Conservation (phyloP, 2,888 invertebrate genomes). For the Pycnomerus fuliginosus region DNA sequence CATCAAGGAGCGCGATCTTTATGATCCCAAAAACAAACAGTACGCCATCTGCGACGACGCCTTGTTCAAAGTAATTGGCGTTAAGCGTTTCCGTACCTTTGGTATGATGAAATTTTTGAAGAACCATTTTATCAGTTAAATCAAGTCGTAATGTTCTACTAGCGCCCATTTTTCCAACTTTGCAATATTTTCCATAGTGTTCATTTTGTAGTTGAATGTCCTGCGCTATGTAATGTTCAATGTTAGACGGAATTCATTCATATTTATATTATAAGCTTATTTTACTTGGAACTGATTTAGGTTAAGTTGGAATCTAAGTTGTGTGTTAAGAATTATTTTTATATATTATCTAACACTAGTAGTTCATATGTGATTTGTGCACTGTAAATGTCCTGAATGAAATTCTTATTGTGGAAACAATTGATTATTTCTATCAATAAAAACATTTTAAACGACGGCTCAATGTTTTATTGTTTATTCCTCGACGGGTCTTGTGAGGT, state of each 20-base stretch:
- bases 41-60: slow-evolving; percentile 93
- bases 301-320: slow-evolving; percentile 13
- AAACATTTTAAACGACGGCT: too few relatives aligned
- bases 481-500: slow-evolving; percentile 46
- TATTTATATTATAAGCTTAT: slow-evolving; percentile 25
- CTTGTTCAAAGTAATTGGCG: slow-evolving; percentile 84
- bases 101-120: slow-evolving; percentile 98
- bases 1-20: slow-evolving; percentile 84
- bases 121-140: slow-evolving; percentile 76
- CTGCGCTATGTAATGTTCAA: not conserved
- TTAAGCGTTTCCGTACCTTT: slow-evolving; percentile 90
- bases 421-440: too few relatives aligned
- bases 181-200: slow-evolving; percentile 15
- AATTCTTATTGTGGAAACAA: slow-evolving; percentile 26
- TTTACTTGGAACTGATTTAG: slow-evolving; percentile 33
- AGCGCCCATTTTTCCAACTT: slow-evolving; percentile 15
- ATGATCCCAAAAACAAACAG: slow-evolving; percentile 93
- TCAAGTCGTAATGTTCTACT: slow-evolving; percentile 8
- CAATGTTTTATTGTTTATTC: slow-evolving; percentile 24
- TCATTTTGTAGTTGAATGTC: slow-evolving; percentile 4
- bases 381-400: slow-evolving; percentile 36
- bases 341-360: slow-evolving; percentile 25
- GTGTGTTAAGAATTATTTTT: slow-evolving; percentile 16
- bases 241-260: slow-evolving; percentile 5
- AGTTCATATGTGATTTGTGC: slow-evolving; percentile 29